phyloP scores from a whole-genome alignment of 2,113 vertebrate genomes.

The Gadus chalcogrammus region DNA sequence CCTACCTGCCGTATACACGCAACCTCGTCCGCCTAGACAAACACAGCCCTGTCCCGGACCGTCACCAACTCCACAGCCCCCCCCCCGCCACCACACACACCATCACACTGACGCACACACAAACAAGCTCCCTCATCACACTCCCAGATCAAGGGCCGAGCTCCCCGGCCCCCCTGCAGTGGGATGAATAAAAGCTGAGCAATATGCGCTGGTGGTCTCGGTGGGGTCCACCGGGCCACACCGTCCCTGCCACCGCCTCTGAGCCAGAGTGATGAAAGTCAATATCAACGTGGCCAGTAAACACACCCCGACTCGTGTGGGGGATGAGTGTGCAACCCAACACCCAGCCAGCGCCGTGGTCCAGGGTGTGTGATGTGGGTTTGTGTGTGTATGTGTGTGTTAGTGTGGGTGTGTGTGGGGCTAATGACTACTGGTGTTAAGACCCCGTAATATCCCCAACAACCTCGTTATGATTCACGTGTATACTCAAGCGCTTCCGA shows the following conservation, averaged over 20 bases:
- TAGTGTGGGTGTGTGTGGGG: too few species aligned
- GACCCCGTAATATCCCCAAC: too few species aligned
- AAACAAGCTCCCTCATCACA: too few species aligned
- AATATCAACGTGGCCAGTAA: conserved; percentile 36
- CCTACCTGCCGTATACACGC: neutral
- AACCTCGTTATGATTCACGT: too few species aligned
- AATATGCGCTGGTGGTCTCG: conserved; percentile 35
- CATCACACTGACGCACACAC: too few species aligned
- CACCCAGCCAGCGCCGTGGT: too few species aligned
- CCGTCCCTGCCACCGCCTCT: conserved; percentile 40
- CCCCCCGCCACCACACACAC: neutral
- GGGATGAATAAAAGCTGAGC: conserved; percentile 37
- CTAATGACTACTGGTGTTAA: too few species aligned
- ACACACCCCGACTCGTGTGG: conserved; percentile 3
- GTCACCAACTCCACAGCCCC: neutral
- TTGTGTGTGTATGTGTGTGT: too few species aligned
- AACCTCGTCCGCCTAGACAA: neutral
- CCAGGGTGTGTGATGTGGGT: too few species aligned
- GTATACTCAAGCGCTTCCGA: too few species aligned
- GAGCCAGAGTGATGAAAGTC: conserved; percentile 58
- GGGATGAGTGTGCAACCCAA: too few species aligned
- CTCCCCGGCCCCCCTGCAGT: neutral
- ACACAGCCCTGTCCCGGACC: neutral
- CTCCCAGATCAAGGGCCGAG: neutral
- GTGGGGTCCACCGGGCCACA: conserved; percentile 24